A percentile compares a stretch with the other conserved stretches of the same genome.
phyloP scores from a whole-genome alignment of 2,797 vertebrate genomes.

The Sparidentex hasta region DNA sequence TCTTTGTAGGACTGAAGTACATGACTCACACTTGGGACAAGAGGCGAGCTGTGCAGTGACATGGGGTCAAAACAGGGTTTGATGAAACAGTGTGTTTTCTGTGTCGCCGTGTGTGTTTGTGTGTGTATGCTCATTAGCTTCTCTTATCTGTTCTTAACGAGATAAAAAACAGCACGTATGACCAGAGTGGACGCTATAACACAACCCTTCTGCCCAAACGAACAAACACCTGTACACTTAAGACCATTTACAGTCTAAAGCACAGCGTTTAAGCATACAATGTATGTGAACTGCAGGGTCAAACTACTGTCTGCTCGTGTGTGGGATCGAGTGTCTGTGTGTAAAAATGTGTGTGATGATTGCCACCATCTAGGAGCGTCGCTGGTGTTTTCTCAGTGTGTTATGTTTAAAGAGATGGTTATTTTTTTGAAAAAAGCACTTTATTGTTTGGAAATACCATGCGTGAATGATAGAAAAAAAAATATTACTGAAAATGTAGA shows the following conservation, averaged over 20 bases:
- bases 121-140: neutral
- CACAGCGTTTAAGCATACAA: constrained; percentile 53
- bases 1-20: constrained; percentile 40
- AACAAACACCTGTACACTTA: constrained; percentile 19
- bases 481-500: constrained; percentile 58
- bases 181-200: constrained; percentile 23
- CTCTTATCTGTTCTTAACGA: constrained; percentile 27
- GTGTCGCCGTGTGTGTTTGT: neutral
- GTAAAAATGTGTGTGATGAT: constrained; percentile 41
- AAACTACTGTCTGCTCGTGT: constrained; percentile 33
- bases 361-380: constrained; percentile 51
- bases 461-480: constrained; percentile 66
- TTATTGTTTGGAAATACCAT: constrained; percentile 80
- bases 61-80: constrained; percentile 53
- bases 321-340: constrained; percentile 47
- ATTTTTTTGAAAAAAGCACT: constrained; percentile 79
- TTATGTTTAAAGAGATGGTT: constrained; percentile 65
- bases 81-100: constrained; percentile 25
- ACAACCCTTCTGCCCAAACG: constrained; percentile 22
- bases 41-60: constrained; percentile 34
- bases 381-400: constrained; percentile 48
- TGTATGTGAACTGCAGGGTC: constrained; percentile 47
- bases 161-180: constrained; percentile 6
- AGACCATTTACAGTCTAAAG: constrained; percentile 53
- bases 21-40: constrained; percentile 47